These are phyloP conservation scores for Okapia johnstoni DNA, from an alignment of 2,113 vertebrate species.

Conservation along the genomic window DNA sequence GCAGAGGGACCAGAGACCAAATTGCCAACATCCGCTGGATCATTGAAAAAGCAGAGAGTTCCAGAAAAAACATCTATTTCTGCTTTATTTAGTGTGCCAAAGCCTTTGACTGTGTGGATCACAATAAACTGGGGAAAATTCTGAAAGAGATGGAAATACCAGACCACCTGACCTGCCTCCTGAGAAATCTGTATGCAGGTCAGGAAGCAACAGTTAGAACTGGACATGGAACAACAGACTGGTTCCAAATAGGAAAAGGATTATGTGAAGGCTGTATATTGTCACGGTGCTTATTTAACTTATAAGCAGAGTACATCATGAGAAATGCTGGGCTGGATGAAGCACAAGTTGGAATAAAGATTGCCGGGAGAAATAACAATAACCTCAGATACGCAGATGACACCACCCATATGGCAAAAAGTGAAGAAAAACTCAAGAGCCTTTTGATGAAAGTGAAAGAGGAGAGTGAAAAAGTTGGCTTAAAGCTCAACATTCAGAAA, in stretches of 20 bases:
- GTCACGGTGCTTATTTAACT: not conserved
- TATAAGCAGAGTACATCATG: not conserved
- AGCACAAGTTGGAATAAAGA: not conserved
- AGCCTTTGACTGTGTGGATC: not conserved
- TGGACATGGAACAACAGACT: not conserved
- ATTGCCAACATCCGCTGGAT: not conserved
- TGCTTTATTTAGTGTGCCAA: not conserved
- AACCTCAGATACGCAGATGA: not conserved
- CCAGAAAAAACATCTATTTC: not conserved
- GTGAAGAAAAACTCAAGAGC: not conserved
- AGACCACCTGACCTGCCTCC: not conserved
- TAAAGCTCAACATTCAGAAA: not conserved
- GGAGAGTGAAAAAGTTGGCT: not conserved
- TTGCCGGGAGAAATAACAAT: accelerated
- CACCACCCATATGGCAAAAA: not conserved
- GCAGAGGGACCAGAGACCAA: not conserved
- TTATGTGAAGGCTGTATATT: not conserved
- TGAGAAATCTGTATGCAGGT: not conserved
- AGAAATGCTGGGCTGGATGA: not conserved
- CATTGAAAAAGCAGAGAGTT: not conserved
- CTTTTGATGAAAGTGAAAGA: not conserved
- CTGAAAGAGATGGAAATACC: not conserved
- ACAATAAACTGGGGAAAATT: not conserved
- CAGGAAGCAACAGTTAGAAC: not conserved
- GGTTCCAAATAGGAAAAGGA: not conserved